Base-by-base conservation (phyloP, 2,113 vertebrate genomes). In the Terrapene triunguis region DNA sequence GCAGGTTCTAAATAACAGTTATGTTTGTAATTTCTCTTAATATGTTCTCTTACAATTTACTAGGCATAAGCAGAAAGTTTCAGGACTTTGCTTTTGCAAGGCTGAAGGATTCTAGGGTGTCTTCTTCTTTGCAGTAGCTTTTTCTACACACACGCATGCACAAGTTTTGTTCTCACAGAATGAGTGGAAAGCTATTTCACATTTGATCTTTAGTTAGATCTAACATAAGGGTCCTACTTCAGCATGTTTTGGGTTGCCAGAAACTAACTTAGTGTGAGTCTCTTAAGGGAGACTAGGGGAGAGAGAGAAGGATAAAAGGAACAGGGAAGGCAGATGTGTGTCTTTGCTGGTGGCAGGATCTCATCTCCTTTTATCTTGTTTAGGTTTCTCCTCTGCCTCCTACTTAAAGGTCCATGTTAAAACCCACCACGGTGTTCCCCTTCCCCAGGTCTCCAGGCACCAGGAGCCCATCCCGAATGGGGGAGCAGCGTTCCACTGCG, bases 391-490 rank as follows among this genome's bases (percentile, higher is more conserved):
- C 98, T 99, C 99, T 98, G 99, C 99, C 97, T 99, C 99, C 99
- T 99, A 99, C 99, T 99, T 99, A 99, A 99, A 99, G 99, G 99
- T 99, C 99, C 99, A 99, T 98, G 99, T 99, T 99, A 99, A 99
- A 99, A 99, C 99, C 98, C 99, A 99, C 99, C 99, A 99, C 98
- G 99, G 99, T 99, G 99, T 99, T 98, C 98, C 99, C 98, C 99
- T 99, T 98, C 99, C 99, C 98, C 98, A 99, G 98, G 99, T 99
- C 99, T 99, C 99, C 98, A 99, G 99, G 98, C 99, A 99, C 97
- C 99, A 99, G 99, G 99, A 99, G 97, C 98, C 98, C 98, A 99
- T 99, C 99, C 99, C 98, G 98, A 99, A 99, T 99, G 99, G 99
- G 99, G 99, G 99, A 99, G 98, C 99, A 98, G 99, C 99, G 98